A percentile compares a stretch with the other conserved stretches of the same genome.
phyloP scores from a whole-genome alignment of 2,797 vertebrate species.

The Anomalospiza imberbis region DNA sequence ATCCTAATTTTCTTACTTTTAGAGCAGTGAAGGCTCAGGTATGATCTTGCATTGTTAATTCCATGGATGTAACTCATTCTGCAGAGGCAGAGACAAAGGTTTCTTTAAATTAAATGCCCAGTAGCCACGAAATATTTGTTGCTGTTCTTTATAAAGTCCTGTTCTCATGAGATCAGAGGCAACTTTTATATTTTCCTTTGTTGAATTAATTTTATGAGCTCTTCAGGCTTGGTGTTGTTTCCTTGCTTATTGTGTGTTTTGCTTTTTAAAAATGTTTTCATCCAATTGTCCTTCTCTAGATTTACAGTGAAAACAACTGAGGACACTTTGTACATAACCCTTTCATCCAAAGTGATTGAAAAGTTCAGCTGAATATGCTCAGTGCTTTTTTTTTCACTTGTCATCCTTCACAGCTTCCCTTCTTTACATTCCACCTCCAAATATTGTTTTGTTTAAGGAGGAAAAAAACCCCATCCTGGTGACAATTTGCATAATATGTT shows the following conservation, averaged over 20 bases:
- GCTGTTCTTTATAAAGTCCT: not conserved
- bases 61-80: not conserved
- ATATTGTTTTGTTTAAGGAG: slow-evolving; percentile 70
- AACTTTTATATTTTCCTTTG: not conserved
- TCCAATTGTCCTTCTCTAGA: not conserved
- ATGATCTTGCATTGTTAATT: not conserved
- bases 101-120: not conserved
- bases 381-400: slow-evolving; percentile 1
- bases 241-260: not conserved
- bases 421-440: slow-evolving; percentile 66
- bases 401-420: slow-evolving; percentile 57
- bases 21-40: not conserved
- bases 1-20: not conserved
- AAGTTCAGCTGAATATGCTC: slow-evolving; percentile 38
- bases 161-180: not conserved
- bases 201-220: slow-evolving; percentile 2
- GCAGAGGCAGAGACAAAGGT: not conserved
- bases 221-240: not conserved
- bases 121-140: not conserved
- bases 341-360: slow-evolving; percentile 42
- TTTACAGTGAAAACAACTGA: slow-evolving; percentile 13
- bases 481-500: slow-evolving; percentile 78
- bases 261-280: not conserved
- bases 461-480: not conserved
- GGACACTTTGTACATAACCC: not conserved